These are phyloP conservation scores for Mus spretus DNA, from an alignment of 2,797 vertebrate genomes.

Conservation along the genomic window DNA sequence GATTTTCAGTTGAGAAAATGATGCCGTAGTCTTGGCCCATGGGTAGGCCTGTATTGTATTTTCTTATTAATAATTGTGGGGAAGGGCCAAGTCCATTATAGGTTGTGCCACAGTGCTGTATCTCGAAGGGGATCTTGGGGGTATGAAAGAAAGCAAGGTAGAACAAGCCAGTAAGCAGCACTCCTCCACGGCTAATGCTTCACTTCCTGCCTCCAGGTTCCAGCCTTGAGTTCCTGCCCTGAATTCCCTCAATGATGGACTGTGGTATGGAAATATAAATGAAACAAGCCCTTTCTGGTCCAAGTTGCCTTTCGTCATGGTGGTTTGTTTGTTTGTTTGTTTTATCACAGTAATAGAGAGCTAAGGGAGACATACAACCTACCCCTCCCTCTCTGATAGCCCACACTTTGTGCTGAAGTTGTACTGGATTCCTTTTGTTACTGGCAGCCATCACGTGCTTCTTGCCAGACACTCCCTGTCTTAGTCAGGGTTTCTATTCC, in stretches of 20 bases:
- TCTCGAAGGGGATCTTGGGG: not conserved
- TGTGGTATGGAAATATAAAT: no score
- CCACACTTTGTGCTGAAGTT: not conserved
- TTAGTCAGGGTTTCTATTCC: no score
- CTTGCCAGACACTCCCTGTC: not conserved
- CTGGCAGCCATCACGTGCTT: not conserved
- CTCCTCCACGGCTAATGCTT: no score
- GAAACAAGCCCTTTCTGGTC: not conserved
- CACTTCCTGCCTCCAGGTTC: not conserved
- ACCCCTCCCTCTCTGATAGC: not conserved
- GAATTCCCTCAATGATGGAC: not conserved
- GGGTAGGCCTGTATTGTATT: no score
- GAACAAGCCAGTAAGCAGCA: not conserved
- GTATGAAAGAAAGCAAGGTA: not conserved
- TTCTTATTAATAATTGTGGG: no score
- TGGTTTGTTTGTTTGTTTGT: no score
- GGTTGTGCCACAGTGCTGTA: not conserved
- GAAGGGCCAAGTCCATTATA: not conserved
- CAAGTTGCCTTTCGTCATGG: not conserved
- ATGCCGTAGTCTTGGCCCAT: not conserved
- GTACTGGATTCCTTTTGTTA: not conserved
- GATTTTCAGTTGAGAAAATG: not conserved
- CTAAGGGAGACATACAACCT: not conserved
- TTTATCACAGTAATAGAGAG: not conserved
- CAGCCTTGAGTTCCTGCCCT: not conserved